A percentile compares a stretch with the other conserved stretches of the same genome.
Conservation (phyloP, 2,797 vertebrate genomes). For the Macrochelys suwanniensis region DNA sequence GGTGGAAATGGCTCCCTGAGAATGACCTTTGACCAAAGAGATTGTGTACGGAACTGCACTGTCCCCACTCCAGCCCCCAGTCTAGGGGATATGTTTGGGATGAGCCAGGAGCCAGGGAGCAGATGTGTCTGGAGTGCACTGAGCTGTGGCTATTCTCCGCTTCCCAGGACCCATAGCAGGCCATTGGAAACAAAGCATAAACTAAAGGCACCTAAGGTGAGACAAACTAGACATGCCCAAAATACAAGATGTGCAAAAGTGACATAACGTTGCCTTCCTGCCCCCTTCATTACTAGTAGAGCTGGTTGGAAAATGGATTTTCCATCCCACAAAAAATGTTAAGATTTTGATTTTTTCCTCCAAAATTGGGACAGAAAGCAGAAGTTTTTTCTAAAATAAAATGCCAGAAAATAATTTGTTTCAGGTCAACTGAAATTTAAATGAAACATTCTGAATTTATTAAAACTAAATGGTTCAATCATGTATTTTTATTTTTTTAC, state of each 20-base stretch:
- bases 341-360: neutral
- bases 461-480: neutral
- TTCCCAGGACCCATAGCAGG: rapidly evolving
- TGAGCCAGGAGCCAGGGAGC: neutral
- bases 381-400: neutral
- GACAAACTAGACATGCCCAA: neutral
- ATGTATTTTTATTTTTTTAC: neutral
- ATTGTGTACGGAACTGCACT: neutral
- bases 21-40: neutral
- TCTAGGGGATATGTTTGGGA: neutral
- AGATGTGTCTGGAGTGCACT: neutral
- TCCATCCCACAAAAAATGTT: neutral
- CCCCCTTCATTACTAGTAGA: neutral
- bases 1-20: neutral
- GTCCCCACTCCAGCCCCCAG: neutral
- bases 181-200: neutral
- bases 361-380: neutral
- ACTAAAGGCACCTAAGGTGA: neutral
- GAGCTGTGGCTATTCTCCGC: rapidly evolving
- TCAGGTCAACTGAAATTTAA: neutral
- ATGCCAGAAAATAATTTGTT: neutral
- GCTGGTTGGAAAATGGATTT: neutral
- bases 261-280: neutral
- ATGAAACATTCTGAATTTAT: too few relatives aligned
- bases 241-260: neutral